Conservation (phyloP, 2,113 vertebrate genomes). For the Trogon melanurus region DNA sequence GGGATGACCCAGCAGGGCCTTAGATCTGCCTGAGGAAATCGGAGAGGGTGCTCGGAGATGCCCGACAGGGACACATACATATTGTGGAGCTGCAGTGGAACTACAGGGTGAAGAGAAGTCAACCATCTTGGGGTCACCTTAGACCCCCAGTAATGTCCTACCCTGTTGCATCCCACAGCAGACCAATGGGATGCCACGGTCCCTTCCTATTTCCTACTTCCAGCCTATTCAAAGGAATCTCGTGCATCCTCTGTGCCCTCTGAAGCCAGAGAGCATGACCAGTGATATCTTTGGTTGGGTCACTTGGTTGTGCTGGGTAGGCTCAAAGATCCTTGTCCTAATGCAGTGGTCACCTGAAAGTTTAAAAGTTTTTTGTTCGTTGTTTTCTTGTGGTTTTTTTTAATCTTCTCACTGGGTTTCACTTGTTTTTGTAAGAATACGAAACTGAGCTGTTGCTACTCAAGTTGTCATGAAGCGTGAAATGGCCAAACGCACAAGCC, state of each 20-base stretch:
- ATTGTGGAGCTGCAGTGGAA: neutral
- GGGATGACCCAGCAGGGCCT: neutral
- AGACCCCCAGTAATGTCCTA: neutral
- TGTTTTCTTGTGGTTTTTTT: neutral
- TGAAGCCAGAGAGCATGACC: neutral
- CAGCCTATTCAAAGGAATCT: neutral
- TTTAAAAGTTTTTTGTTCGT: neutral
- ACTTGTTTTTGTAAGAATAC: neutral
- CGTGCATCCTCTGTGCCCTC: neutral
- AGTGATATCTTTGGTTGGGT: neutral
- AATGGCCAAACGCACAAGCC: neutral
- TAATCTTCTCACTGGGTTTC: neutral
- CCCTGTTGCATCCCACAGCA: neutral
- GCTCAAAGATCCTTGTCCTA: neutral
- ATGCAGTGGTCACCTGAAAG: neutral
- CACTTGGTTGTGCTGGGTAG: neutral
- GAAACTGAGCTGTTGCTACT: neutral
- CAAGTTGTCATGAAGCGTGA: accelerated
- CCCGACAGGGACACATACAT: accelerated
- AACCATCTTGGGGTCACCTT: neutral
- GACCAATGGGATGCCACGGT: neutral
- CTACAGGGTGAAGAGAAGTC: neutral
- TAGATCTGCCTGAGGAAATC: neutral
- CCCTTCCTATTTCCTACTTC: neutral
- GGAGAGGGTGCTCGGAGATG: neutral